These are phyloP conservation scores for Myathropa florea DNA, from an alignment of 2,888 invertebrate genomes.

Conservation along the genomic window DNA sequence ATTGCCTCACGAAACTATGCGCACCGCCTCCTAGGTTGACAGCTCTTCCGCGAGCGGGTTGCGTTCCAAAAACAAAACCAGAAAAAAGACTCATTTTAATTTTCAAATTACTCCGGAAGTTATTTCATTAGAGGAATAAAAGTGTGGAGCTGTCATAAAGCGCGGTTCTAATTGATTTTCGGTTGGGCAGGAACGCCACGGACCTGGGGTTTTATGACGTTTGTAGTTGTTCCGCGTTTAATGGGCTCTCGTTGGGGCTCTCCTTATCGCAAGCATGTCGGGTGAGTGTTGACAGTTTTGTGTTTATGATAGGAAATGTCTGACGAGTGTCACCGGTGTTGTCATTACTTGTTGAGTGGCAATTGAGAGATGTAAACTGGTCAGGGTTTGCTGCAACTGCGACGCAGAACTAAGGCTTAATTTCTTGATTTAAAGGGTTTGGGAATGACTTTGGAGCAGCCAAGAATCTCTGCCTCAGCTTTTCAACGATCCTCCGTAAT, in stretches of 20 bases:
- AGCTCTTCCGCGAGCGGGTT: neutral
- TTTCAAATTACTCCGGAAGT: slow-evolving; percentile 45
- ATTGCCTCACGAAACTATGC: slow-evolving; percentile 28
- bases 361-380: neutral
- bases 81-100: slow-evolving; percentile 31
- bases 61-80: too few species aligned
- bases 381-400: neutral
- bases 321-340: neutral
- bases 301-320: neutral
- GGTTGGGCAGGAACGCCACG: neutral
- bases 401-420: neutral
- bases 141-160: slow-evolving; percentile 31
- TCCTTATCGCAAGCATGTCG: neutral
- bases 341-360: neutral
- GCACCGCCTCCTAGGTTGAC: neutral
- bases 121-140: slow-evolving; percentile 29
- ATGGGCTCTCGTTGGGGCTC: neutral
- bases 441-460: too few species aligned
- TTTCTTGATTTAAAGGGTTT: too few species aligned
- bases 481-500: too few species aligned
- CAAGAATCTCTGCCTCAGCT: too few species aligned
- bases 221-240: neutral
- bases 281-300: neutral
- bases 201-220: slow-evolving; percentile 8
- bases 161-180: slow-evolving; percentile 41